Evolutionary conservation across 1,140 invertebrate species (phyloP).

Genomic region (Drosophila kohkoa): DNA sequence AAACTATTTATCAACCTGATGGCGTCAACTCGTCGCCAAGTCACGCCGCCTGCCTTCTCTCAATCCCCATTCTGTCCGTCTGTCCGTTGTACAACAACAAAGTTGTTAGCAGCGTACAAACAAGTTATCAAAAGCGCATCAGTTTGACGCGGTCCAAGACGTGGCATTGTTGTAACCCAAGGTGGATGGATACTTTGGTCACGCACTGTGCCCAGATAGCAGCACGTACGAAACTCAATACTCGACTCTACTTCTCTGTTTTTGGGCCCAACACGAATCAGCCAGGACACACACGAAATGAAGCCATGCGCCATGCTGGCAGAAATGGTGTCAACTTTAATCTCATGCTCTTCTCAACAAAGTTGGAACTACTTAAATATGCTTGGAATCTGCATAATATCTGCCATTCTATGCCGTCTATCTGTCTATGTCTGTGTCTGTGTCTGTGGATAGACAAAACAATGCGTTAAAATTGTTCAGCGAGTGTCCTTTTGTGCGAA

Average conservation of each 20-base stretch:
- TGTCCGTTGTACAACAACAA: slow-evolving; percentile 32
- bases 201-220: slow-evolving; percentile 65
- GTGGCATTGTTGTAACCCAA: slow-evolving; percentile 26
- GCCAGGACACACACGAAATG: slow-evolving; percentile 48
- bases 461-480: slow-evolving; percentile 12
- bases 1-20: slow-evolving; percentile 53
- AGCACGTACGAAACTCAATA: slow-evolving; percentile 61
- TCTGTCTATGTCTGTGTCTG: slow-evolving; percentile 7
- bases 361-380: slow-evolving; percentile 36
- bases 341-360: slow-evolving; percentile 8
- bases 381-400: slow-evolving; percentile 48
- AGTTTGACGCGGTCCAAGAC: slow-evolving; percentile 33
- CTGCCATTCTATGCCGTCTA: slow-evolving; percentile 22
- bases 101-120: slow-evolving; percentile 46
- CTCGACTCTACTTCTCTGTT: slow-evolving; percentile 4
- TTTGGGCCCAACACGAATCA: background rate
- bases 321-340: slow-evolving; percentile 40
- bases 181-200: slow-evolving; percentile 43
- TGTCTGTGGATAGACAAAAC: slow-evolving; percentile 12
- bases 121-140: slow-evolving; percentile 81
- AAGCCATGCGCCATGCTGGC: slow-evolving; percentile 11
- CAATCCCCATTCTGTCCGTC: slow-evolving; percentile 1
- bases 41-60: slow-evolving; percentile 9
- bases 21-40: slow-evolving; percentile 50
- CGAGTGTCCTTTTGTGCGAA: background rate